These are phyloP conservation scores for Samia ricini DNA, from an alignment of 1,140 invertebrate genomes.

Conservation along the genomic window DNA sequence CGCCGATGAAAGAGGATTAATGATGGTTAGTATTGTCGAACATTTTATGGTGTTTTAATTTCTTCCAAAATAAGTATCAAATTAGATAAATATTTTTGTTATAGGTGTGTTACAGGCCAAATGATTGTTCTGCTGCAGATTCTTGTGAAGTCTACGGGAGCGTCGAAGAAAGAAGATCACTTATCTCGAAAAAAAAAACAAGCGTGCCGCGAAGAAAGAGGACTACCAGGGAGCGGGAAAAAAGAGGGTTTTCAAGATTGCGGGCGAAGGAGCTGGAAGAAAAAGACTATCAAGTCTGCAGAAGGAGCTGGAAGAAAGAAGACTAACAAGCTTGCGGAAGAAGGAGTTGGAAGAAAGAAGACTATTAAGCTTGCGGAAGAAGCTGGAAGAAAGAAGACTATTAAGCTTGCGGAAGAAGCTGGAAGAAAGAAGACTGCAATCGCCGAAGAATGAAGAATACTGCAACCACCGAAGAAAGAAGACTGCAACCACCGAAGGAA, in stretches of 20 bases:
- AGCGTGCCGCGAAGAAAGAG: background rate
- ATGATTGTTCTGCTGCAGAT: no score
- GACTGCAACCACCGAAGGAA: background rate
- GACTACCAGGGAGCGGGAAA: background rate
- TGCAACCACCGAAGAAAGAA: constrained; percentile 3
- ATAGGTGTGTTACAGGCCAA: no score
- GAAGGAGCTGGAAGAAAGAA: background rate
- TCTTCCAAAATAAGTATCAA: no score
- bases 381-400: background rate
- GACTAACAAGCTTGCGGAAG: background rate
- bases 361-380: no score
- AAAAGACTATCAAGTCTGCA: background rate
- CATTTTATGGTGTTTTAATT: no score
- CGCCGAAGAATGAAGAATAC: background rate
- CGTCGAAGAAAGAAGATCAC: background rate
- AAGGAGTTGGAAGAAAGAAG: constrained; percentile 1
- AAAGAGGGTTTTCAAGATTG: background rate
- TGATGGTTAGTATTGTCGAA: background rate
- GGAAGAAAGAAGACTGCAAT: background rate
- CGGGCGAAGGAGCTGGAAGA: background rate
- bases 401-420: no score
- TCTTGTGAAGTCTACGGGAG: no score
- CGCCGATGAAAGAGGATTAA: background rate
- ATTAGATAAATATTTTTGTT: no score
- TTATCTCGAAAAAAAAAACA: background rate